Conservation (phyloP, 2,113 vertebrate species). For the Microtus pennsylvanicus region DNA sequence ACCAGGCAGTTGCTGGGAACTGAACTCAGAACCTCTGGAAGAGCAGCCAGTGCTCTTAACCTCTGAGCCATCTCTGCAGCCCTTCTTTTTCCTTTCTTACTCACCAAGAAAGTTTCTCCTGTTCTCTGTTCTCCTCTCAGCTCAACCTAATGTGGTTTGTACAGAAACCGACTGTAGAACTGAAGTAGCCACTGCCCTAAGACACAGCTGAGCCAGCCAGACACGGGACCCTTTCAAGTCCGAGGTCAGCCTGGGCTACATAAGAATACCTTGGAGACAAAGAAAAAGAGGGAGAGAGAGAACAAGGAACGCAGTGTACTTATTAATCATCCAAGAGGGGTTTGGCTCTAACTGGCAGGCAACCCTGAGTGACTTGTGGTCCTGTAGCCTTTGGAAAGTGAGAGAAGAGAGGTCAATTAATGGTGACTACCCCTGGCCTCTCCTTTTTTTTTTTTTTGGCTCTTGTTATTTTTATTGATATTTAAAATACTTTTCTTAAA, state of each 20-base stretch:
- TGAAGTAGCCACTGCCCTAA: background rate
- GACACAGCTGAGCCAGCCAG: background rate
- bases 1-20: background rate
- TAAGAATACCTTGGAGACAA: background rate
- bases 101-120: slow-evolving; percentile 1
- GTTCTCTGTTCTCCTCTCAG: background rate
- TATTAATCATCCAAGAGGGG: background rate
- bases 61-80: background rate
- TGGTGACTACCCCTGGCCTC: background rate
- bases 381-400: background rate
- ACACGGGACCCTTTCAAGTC: background rate
- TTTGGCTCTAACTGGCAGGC: background rate
- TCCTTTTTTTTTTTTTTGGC: background rate
- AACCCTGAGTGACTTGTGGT: background rate
- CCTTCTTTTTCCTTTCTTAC: background rate
- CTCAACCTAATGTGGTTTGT: background rate
- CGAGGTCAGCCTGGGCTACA: background rate
- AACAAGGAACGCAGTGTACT: background rate
- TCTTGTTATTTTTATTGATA: too few relatives aligned
- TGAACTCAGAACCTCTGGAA: background rate
- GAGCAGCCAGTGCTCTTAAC: background rate
- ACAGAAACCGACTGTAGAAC: background rate
- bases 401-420: background rate
- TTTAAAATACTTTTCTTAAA: too few relatives aligned
- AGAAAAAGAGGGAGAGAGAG: too few relatives aligned